These are phyloP conservation scores for Sylvilagus bachmani DNA, from an alignment of 2,113 vertebrate species.

Conservation along the genomic window DNA sequence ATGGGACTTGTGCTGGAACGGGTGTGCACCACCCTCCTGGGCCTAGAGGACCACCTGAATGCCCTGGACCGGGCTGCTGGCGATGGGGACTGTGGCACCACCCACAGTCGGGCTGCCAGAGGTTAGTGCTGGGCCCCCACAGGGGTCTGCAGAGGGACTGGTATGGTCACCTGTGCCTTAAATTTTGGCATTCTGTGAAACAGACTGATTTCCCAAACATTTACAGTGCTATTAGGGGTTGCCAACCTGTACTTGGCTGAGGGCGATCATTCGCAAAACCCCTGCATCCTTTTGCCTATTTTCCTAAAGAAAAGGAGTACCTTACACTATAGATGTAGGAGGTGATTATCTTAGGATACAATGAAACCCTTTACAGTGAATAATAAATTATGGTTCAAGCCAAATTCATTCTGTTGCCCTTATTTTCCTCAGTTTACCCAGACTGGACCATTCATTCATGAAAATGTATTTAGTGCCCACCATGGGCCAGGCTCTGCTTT, in stretches of 20 bases:
- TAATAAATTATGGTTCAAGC: background rate
- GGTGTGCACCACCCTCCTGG: slow-evolving; percentile 90
- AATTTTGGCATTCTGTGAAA: background rate
- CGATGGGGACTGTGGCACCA: slow-evolving; percentile 96
- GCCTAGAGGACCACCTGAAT: slow-evolving; percentile 92
- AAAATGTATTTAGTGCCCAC: background rate
- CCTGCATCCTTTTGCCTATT: background rate
- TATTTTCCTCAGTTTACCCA: background rate
- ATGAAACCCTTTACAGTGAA: background rate
- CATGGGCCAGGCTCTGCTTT: background rate
- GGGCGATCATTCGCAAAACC: background rate
- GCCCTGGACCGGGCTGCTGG: slow-evolving; percentile 94
- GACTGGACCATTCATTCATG: background rate
- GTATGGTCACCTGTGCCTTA: background rate
- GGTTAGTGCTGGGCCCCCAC: slow-evolving; percentile 85
- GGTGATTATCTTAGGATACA: background rate
- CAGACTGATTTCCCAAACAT: background rate
- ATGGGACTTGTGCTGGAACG: slow-evolving; percentile 83
- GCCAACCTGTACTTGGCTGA: background rate
- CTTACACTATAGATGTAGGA: fast-evolving
- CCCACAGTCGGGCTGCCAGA: slow-evolving; percentile 92
- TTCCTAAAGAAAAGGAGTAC: background rate
- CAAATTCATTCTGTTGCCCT: background rate
- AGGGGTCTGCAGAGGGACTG: background rate
- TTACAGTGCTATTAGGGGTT: background rate